Conservation (phyloP, 2,797 vertebrate species). For the Mastacembelus armatus region DNA sequence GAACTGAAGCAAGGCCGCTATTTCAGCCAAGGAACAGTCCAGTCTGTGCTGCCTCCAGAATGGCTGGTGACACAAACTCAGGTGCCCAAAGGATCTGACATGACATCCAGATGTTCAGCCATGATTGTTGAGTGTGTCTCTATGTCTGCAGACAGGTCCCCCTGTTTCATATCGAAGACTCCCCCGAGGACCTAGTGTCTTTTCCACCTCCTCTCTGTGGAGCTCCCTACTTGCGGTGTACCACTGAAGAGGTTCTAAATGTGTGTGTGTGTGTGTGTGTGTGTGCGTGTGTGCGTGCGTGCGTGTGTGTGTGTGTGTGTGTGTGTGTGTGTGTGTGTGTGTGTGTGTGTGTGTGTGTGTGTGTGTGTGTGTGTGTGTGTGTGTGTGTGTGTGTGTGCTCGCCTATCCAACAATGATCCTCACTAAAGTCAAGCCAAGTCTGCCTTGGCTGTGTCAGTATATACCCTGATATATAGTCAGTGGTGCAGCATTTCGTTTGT, state of each 20-base stretch:
- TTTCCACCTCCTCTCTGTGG: conserved; percentile 55
- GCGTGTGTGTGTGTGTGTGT: too few relatives aligned
- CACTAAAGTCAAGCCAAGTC: too few relatives aligned
- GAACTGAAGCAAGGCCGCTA: conserved; percentile 30
- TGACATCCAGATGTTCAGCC: background rate
- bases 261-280: conserved; percentile 34
- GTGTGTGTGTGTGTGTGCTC: too few relatives aligned
- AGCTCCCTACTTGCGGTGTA: conserved; percentile 38
- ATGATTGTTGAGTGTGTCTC: background rate
- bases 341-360: too few relatives aligned
- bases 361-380: too few relatives aligned
- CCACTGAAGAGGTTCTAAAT: conserved; percentile 11
- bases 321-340: conserved; percentile 27
- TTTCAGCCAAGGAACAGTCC: conserved; percentile 30
- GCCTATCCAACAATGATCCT: too few relatives aligned
- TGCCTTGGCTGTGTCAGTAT: too few relatives aligned
- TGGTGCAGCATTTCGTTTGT: too few relatives aligned
- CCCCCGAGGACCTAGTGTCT: conserved; percentile 39
- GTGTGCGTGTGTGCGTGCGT: too few relatives aligned
- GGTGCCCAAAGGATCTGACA: conserved; percentile 17
- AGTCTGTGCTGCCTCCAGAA: conserved; percentile 32
- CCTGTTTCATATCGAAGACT: background rate
- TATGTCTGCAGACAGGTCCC: background rate
- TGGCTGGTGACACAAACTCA: conserved; percentile 49
- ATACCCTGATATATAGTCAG: too few relatives aligned